Base-by-base conservation (phyloP, 2,888 invertebrate genomes). In the Vannuccia rotundouncinata region DNA sequence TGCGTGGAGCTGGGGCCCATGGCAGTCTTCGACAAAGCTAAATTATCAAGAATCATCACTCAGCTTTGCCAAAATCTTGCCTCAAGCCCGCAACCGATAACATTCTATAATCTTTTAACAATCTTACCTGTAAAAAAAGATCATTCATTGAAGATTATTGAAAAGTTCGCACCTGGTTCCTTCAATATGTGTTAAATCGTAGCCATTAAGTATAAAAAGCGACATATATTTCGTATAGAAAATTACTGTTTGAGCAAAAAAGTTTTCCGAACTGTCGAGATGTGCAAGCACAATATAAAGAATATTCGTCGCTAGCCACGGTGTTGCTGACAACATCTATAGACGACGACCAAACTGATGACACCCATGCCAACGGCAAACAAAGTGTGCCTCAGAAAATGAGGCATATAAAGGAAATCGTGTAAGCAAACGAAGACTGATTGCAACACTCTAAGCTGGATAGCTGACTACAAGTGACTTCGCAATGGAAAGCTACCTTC, bases 1-100 rank as follows among this genome's bases (percentile, higher is more conserved):
- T 22, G 66, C 5, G 5, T 66, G 25, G 66, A 22, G 22, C 66
- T 66, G 66, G 66, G 66, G 66, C 66, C 5, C 66, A 22, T 66
- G 66, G 66, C 66, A 66, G 66, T 22, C 10, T 27, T 22, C 22
- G 66, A 66, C 66, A 66, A 66, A 66, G 66, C 66, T 66, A 27
- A 66, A 5, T 5, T 22, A 45, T 45, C 2, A 27, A 13, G 25
- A 13, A 13, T 2, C 13, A 22, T 66, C 10, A 22, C 5, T 66
- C 66, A 66, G 66, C 66, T 66, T 66, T 66, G 66, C 66, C 66
- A 66, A 66, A 66, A 66, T 66, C 66, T 66, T 66, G 66, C 66
- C 66, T 66, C 66, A 66, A 66, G 22, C 66, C 66, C 66, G 25
- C 66, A 66, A 27, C 66, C 25, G 66, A 2, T 13, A 22, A 5